Evolutionary conservation across 2,113 vertebrate genomes (phyloP).

Genomic region (Fulica atra): DNA sequence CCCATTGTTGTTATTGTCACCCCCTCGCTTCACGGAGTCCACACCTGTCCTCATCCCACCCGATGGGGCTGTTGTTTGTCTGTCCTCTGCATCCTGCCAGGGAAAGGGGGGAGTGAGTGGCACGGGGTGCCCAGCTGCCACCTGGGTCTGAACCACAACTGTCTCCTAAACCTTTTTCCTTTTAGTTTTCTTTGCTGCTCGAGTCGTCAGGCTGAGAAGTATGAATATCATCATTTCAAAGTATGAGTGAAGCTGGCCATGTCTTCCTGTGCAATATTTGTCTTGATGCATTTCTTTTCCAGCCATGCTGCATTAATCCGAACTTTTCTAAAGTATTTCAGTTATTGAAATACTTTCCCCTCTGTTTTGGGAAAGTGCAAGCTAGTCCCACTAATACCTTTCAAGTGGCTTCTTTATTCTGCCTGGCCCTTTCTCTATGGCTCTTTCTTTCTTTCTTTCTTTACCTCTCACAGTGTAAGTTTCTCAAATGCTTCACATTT

Average conservation of each 20-base stretch:
- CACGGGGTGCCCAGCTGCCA: too few species aligned
- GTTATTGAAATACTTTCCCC: not conserved
- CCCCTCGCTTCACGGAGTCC: too few species aligned
- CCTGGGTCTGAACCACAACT: too few species aligned
- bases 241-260: not conserved
- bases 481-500: not conserved
- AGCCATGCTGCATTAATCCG: not conserved
- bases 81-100: too few species aligned
- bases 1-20: too few species aligned
- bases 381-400: not conserved
- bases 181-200: not conserved
- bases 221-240: not conserved
- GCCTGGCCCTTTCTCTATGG: not conserved
- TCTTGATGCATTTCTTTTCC: not conserved
- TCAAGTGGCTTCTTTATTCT: not conserved
- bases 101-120: too few species aligned
- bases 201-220: not conserved
- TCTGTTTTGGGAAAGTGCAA: not conserved
- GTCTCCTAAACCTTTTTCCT: not conserved
- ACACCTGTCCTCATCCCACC: too few species aligned
- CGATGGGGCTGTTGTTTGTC: too few species aligned
- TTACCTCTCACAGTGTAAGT: not conserved
- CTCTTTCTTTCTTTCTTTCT: not conserved
- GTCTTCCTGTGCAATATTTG: not conserved
- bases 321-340: not conserved